Conservation (phyloP, 2,113 vertebrate genomes). For the Scomber japonicus region DNA sequence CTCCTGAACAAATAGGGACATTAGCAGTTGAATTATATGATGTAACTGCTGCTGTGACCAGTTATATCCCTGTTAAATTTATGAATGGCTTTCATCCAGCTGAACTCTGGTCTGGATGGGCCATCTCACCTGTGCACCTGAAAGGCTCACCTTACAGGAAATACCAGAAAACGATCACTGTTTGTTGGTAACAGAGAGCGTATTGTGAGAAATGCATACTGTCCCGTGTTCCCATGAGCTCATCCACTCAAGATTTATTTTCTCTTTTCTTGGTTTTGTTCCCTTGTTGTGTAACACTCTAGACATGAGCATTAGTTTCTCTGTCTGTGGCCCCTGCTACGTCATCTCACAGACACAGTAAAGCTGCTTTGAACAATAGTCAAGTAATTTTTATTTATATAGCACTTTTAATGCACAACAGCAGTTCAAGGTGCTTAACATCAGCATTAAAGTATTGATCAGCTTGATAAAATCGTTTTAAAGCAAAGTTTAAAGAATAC, state of each 20-base stretch:
- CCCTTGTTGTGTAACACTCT: background rate
- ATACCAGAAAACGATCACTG: constrained; percentile 4
- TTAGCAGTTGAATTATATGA: too few relatives aligned
- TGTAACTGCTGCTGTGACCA: background rate
- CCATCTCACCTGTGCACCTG: constrained; percentile 21
- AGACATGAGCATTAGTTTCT: background rate
- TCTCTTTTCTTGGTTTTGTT: background rate
- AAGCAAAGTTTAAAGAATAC: too few relatives aligned
- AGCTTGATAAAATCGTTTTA: too few relatives aligned
- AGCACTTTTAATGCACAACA: too few relatives aligned
- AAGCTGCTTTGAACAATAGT: too few relatives aligned
- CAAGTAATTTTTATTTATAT: too few relatives aligned
- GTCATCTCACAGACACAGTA: background rate
- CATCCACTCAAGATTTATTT: background rate
- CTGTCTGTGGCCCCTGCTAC: background rate
- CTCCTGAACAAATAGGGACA: background rate
- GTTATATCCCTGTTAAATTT: background rate
- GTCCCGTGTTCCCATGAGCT: too few relatives aligned
- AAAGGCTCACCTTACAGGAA: constrained; percentile 38
- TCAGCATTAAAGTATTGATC: too few relatives aligned
- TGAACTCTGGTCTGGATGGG: background rate
- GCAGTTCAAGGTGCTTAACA: too few relatives aligned
- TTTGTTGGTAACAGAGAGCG: background rate
- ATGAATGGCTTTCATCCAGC: background rate
- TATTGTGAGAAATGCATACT: background rate